phyloP scores from a whole-genome alignment of 2,113 vertebrate species.

The Atractosteus spatula region DNA sequence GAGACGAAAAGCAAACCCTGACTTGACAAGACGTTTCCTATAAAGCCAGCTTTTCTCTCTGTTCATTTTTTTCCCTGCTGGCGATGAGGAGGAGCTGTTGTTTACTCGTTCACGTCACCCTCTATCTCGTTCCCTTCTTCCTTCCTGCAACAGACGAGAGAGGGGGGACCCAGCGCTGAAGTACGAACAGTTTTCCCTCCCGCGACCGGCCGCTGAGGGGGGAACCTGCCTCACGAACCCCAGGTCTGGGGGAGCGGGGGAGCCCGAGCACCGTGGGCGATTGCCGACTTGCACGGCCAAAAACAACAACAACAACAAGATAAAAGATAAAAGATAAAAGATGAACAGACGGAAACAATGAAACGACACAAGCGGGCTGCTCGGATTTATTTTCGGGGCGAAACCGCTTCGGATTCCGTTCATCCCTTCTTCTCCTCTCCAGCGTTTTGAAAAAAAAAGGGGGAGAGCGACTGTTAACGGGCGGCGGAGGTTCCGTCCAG shows the following conservation, averaged over 20 bases:
- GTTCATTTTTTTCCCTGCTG: background rate
- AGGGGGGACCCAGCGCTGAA: background rate
- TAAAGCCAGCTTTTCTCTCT: background rate
- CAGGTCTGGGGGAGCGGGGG: background rate
- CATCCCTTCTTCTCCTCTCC: too few relatives aligned
- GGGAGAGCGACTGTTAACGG: too few relatives aligned
- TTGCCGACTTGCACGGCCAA: too few relatives aligned
- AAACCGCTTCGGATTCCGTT: too few relatives aligned
- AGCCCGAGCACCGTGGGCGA: background rate
- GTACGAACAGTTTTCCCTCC: background rate
- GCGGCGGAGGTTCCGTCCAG: too few relatives aligned
- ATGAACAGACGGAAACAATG: background rate
- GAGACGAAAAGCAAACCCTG: too few relatives aligned
- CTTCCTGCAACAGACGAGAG: constrained; percentile 17
- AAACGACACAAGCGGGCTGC: background rate
- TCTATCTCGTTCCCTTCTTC: constrained; percentile 19
- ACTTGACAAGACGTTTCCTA: too few relatives aligned
- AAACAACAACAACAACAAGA: background rate
- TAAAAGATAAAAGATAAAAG: background rate
- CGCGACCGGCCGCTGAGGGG: background rate
- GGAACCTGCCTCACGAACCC: background rate
- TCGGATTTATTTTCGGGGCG: too few relatives aligned
- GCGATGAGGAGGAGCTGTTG: constrained; percentile 13
- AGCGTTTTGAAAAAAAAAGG: too few relatives aligned
- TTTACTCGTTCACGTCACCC: constrained; percentile 19